phyloP scores from a whole-genome alignment of 1,140 invertebrate genomes.

The Anastrepha obliqua region DNA sequence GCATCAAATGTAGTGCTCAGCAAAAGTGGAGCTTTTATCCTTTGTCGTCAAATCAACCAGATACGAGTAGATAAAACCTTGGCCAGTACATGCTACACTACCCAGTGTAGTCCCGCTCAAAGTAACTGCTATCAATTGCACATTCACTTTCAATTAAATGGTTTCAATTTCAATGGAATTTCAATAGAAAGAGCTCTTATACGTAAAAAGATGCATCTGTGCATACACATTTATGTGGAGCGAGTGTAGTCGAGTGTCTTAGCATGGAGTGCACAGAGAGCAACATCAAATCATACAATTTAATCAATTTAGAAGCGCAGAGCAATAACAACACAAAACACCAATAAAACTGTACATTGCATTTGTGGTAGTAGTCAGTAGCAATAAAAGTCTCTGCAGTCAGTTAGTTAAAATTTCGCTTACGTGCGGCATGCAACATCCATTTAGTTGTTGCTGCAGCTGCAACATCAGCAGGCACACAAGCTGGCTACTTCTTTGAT shows the following conservation, averaged over 20 bases:
- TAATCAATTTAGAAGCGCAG: conserved; percentile 26
- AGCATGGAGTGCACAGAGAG: background rate
- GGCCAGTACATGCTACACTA: too few relatives aligned
- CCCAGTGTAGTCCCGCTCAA: too few relatives aligned
- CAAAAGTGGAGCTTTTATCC: too few relatives aligned
- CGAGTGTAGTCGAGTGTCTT: background rate
- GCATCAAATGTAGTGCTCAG: too few relatives aligned
- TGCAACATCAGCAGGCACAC: background rate
- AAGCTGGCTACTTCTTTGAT: background rate
- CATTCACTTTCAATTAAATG: conserved; percentile 48
- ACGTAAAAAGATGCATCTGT: background rate
- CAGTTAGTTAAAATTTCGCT: conserved; percentile 44
- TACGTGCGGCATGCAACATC: conserved; percentile 35
- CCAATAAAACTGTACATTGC: background rate
- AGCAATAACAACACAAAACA: background rate
- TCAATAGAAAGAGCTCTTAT: conserved; percentile 11
- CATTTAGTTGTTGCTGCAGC: background rate
- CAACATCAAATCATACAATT: background rate
- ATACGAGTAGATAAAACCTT: background rate
- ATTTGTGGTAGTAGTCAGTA: background rate
- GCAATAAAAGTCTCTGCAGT: conserved; percentile 25
- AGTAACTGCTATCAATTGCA: conserved; percentile 27
- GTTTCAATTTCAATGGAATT: conserved; percentile 3
- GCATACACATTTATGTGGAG: background rate
- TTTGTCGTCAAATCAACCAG: background rate